A percentile compares a stretch with the other conserved stretches of the same genome.
Conservation (phyloP, 2,113 vertebrate species). For the Leucopsar rothschildi region DNA sequence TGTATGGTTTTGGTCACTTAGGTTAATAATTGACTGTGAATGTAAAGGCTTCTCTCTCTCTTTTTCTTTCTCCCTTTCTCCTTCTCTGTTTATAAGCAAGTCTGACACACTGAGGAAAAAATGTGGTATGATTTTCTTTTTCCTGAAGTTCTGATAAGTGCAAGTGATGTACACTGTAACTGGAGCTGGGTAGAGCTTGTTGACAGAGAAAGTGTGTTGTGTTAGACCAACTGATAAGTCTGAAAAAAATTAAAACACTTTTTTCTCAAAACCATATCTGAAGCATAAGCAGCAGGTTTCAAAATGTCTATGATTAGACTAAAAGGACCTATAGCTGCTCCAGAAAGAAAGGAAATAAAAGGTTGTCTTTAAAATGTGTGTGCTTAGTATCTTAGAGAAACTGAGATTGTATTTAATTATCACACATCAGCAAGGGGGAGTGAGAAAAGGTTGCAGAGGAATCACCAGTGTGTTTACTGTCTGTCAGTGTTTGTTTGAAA, state of each 20-base stretch:
- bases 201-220: not conserved
- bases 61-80: not conserved
- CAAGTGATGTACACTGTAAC: not conserved
- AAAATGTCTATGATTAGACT: not conserved
- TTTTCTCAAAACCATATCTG: not conserved
- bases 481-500: conserved; percentile 2
- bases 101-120: not conserved
- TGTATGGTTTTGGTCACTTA: not conserved
- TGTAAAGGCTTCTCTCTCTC: not conserved
- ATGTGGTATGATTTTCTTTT: not conserved
- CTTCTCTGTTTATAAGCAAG: not conserved
- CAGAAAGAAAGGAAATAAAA: not conserved
- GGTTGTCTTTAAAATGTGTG: not conserved
- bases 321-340: not conserved
- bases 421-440: not conserved
- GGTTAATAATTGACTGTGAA: not conserved
- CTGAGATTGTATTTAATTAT: not conserved
- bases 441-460: not conserved
- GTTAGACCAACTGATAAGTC: fast-evolving
- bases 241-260: not conserved
- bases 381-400: not conserved
- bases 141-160: not conserved
- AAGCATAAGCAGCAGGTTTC: not conserved
- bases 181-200: not conserved
- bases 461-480: not conserved